Evolutionary conservation across 1,140 invertebrate species (phyloP).

Genomic region (Eumaeus atala): DNA sequence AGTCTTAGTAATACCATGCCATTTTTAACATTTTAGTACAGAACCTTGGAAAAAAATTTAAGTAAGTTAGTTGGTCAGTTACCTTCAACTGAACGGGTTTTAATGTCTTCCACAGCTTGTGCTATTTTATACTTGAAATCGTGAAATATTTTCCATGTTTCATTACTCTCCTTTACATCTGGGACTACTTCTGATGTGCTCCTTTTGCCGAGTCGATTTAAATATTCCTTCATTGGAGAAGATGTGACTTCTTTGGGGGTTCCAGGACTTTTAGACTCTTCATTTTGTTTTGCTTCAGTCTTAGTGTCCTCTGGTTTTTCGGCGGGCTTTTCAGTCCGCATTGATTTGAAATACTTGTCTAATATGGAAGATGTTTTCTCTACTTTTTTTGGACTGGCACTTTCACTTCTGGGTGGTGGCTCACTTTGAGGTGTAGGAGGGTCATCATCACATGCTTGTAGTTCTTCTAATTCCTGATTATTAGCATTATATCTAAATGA

Average conservation of each 20-base stretch:
- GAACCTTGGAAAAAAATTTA: too few relatives aligned
- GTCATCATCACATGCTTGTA: constrained; percentile 78
- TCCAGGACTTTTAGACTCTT: constrained; percentile 32
- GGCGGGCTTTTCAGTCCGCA: constrained; percentile 51
- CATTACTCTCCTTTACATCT: constrained; percentile 62
- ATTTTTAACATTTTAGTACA: too few relatives aligned
- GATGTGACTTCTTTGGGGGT: constrained; percentile 56
- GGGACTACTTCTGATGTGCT: constrained; percentile 50
- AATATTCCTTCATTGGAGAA: constrained; percentile 72
- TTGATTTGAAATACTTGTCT: constrained; percentile 72
- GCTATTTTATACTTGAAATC: constrained; percentile 72
- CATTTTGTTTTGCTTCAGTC: constrained; percentile 35
- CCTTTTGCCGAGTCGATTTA: constrained; percentile 65
- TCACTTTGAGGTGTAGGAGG: constrained; percentile 69
- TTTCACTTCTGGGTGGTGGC: constrained; percentile 44
- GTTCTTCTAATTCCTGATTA: constrained; percentile 81
- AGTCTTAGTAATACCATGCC: too few relatives aligned
- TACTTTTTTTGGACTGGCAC: constrained; percentile 59
- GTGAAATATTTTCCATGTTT: constrained; percentile 72
- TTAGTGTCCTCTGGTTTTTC: constrained; percentile 61
- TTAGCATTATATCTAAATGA: constrained; percentile 82
- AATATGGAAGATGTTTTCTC: constrained; percentile 64
- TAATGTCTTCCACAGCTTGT: constrained; percentile 72
- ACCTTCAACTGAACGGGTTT: constrained; percentile 66
- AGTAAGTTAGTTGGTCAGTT: too few relatives aligned